Conservation (phyloP, 2,888 invertebrate species). For the Geophilus truncorum region DNA sequence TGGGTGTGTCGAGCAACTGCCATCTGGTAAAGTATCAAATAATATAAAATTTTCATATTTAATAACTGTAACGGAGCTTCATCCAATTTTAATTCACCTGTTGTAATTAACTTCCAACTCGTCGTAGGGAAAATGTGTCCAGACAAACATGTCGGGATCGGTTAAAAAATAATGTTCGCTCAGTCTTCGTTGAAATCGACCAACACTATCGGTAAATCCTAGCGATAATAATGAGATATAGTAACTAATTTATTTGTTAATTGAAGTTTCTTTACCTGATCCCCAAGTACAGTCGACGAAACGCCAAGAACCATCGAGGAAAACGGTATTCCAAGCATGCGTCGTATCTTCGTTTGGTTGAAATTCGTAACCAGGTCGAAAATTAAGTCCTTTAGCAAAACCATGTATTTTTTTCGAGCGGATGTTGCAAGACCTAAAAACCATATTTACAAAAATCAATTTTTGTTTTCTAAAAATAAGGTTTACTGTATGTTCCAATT, state of each 20-base stretch:
- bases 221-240: neutral
- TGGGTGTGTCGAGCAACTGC: conserved; percentile 51
- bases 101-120: conserved; percentile 42
- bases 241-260: neutral
- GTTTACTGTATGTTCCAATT: no score
- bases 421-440: conserved; percentile 40
- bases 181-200: conserved; percentile 42
- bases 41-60: neutral
- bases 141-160: conserved; percentile 44
- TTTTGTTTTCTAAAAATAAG: neutral
- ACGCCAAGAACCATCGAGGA: conserved; percentile 44
- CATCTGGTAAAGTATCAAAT: conserved; percentile 46
- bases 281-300: conserved; percentile 45
- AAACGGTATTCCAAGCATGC: conserved; percentile 45
- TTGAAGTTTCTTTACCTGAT: conserved; percentile 40
- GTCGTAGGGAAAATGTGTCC: conserved; percentile 45
- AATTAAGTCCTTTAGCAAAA: conserved; percentile 44
- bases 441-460: neutral
- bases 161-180: conserved; percentile 45
- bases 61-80: no score
- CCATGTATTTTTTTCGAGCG: conserved; percentile 44
- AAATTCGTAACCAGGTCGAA: conserved; percentile 41
- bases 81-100: conserved; percentile 37
- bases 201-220: conserved; percentile 43
- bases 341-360: conserved; percentile 42